phyloP scores from a whole-genome alignment of 2,113 vertebrate species.

The Chlamydotis undulata region DNA sequence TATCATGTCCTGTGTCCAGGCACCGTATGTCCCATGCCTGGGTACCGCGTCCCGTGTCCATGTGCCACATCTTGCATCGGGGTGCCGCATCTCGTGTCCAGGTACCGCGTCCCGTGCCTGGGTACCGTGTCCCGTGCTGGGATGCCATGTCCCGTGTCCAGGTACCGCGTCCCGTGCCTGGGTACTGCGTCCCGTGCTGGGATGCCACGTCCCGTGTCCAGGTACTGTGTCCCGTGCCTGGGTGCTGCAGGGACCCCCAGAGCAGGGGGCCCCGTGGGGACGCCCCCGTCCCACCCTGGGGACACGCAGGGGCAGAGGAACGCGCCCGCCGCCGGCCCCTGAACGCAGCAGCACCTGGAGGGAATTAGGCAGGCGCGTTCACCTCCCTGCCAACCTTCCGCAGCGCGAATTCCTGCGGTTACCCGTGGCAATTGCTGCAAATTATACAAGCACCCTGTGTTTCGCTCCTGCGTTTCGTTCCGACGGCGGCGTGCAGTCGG shows the following conservation, averaged over 20 bases:
- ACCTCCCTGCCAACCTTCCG: conserved; percentile 43
- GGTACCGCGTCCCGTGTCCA: too few species aligned
- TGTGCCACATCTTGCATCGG: background rate
- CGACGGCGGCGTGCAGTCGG: background rate
- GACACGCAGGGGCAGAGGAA: background rate
- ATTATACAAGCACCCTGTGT: conserved; percentile 16
- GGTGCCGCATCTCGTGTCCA: background rate
- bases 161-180: background rate
- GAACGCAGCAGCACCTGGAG: conserved; percentile 28
- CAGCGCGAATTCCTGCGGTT: conserved; percentile 55
- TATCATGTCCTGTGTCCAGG: background rate
- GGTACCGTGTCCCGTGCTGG: background rate
- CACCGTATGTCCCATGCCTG: too few species aligned
- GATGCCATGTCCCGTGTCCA: background rate
- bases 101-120: background rate
- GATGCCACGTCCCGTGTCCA: too few species aligned
- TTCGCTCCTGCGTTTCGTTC: background rate
- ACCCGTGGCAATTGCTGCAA: conserved; percentile 26
- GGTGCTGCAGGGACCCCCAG: background rate
- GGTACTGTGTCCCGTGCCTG: rapidly evolving
- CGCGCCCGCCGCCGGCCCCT: background rate
- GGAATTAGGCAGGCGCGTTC: conserved; percentile 30
- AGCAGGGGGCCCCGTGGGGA: background rate
- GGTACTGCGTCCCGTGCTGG: background rate
- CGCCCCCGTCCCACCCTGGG: rapidly evolving